Base-by-base conservation (phyloP, 2,113 vertebrate genomes). In the Apodemus sylvaticus region DNA sequence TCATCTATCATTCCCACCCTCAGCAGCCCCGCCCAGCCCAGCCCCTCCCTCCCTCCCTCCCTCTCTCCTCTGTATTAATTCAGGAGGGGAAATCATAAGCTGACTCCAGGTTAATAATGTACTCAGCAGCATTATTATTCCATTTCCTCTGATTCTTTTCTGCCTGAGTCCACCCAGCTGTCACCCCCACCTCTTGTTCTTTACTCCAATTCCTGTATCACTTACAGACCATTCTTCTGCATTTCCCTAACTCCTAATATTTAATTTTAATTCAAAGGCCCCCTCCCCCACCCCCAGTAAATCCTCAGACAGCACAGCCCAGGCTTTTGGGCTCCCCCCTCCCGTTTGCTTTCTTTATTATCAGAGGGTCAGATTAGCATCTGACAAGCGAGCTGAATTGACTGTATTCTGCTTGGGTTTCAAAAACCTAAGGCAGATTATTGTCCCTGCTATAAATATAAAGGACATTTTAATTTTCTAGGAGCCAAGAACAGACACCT, bases 301-400 rank as follows among this genome's bases (percentile, higher is more conserved):
- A 98, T 95, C 93, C 73, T 53, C 94, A 45, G 0, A 95, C 70
- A 87, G 93, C 68, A 92, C 60, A 95, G 95, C 77, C 95, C 4
- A 1, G 66, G 31, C 66, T 34, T 34, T 68, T 11, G 53, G 82
- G 90, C 90, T 96, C 82, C 82, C 70, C 85, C 96, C 96, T 95
- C 91, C 94, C 94, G 34, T 90, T 58, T 83, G 87, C 77, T 93
- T 87, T 96, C 96, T 97, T 98, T 95, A 97, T 98, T 98, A 98
- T 98, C 98, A 95, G 86, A 71, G 68, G 97, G 98, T 96, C 97
- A 98, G 98, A 98, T 98, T 98, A 98, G 96, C 94, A 98, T 98
- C 98, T 97, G 97, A 98, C 96, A 93, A 86, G 96, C 83, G 93
- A 97, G 94, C 95, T n/a, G 95, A 97, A 98, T 97, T 66, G 20